phyloP scores from a whole-genome alignment of 1,140 invertebrate species.

The Centruroides sculpturatus region DNA sequence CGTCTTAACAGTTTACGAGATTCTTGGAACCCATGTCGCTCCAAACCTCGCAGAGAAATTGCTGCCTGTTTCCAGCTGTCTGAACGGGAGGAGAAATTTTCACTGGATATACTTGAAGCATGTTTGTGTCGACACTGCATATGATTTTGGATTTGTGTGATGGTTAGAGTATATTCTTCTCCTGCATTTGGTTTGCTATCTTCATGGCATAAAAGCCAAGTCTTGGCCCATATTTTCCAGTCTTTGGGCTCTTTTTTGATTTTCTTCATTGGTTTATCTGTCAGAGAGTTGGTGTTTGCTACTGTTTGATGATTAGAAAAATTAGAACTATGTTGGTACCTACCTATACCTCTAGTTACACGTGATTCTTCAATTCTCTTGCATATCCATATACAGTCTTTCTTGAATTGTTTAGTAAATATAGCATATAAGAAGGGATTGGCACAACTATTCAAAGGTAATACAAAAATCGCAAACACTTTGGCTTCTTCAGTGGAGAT shows the following conservation, averaged over 20 bases:
- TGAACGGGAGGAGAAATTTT: conserved; percentile 66
- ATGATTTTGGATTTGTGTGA: conserved; percentile 39
- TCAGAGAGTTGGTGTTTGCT: conserved; percentile 64
- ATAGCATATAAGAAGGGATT: conserved; percentile 95
- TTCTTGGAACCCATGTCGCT: neutral
- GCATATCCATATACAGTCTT: conserved; percentile 88
- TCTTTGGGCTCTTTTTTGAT: conserved; percentile 40
- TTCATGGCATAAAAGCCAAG: neutral
- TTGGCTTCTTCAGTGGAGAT: conserved; percentile 91
- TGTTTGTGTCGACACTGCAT: conserved; percentile 42
- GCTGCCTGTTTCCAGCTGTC: conserved; percentile 52
- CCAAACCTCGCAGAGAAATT: conserved; percentile 23
- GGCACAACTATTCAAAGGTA: conserved; percentile 88
- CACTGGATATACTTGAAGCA: conserved; percentile 50
- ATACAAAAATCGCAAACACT: conserved; percentile 87
- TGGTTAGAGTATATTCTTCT: neutral
- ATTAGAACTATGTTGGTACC: conserved; percentile 68
- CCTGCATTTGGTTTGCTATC: neutral
- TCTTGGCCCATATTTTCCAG: neutral
- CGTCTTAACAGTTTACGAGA: neutral
- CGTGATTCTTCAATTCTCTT: conserved; percentile 78
- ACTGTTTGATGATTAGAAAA: conserved; percentile 67
- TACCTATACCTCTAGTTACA: conserved; percentile 41
- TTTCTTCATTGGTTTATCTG: neutral
- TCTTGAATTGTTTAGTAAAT: conserved; percentile 92